Evolutionary conservation across 35 echinoderm and acorn worm species (phyloP).

Genomic region (Holothuria glaberrima): DNA sequence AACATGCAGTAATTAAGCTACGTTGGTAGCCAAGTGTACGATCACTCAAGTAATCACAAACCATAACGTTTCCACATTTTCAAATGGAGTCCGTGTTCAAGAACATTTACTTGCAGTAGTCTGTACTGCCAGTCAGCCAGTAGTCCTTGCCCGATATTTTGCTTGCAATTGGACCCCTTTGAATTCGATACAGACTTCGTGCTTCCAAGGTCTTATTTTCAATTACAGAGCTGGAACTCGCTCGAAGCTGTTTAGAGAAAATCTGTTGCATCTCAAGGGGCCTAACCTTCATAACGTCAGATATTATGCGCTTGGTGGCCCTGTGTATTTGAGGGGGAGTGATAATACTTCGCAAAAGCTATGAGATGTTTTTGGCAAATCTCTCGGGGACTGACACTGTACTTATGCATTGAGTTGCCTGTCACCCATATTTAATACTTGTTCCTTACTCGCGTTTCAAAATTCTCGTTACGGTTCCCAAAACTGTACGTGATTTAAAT

Average conservation of each 20-base stretch:
- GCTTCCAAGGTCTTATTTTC: not conserved
- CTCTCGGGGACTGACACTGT: conserved; percentile 32
- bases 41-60: too few relatives aligned
- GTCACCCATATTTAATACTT: conserved; percentile 13
- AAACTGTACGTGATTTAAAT: conserved; percentile 32
- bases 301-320: too few relatives aligned
- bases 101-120: too few relatives aligned
- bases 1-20: too few relatives aligned
- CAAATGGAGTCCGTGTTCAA: too few relatives aligned
- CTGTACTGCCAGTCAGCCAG: not conserved
- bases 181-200: conserved; percentile 48
- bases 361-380: conserved; percentile 1
- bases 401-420: conserved; percentile 17
- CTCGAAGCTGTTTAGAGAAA: conserved; percentile 29
- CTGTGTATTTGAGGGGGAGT: too few relatives aligned
- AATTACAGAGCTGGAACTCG: conserved; percentile 7
- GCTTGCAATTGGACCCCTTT: conserved; percentile 27
- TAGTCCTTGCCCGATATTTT: not conserved
- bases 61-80: too few relatives aligned
- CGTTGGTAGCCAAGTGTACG: too few relatives aligned
- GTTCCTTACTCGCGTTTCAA: not conserved
- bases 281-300: too few relatives aligned
- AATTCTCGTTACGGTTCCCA: conserved; percentile 11
- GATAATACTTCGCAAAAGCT: too few relatives aligned
- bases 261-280: conserved; percentile 3